Base-by-base conservation (phyloP, 92 coral and sea anemone genomes). In the Virgularia gustaviana region DNA sequence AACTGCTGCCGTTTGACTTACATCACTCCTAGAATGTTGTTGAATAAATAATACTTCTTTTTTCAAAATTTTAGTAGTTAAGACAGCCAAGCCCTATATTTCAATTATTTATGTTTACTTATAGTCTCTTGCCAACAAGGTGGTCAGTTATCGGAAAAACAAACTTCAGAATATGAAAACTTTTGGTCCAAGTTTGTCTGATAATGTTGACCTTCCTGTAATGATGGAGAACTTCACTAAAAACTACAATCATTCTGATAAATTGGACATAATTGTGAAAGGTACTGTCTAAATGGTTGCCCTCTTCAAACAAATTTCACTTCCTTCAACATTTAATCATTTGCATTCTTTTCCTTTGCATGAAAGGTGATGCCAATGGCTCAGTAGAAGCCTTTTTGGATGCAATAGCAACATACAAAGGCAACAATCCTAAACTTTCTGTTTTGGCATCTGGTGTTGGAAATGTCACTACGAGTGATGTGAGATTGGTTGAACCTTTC, bases 361-460 rank as follows among this genome's bases (percentile, higher is more conserved):
- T n/a, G n/a, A 12, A 37, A 91, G 97, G 89, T 60, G 97, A 91
- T 57, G 97, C 86, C 6, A 78, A 86, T 66, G 97, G 97, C 24
- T 91, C 97, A 9, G 79, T 91, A 52, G 97, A 91, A 54, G 97
- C 97, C 2, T 81, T 91, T 11, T 30, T 79, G 36, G 96, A 91
- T 73, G 97, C 97, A 5, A 53, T 91, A 34, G 81, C 84, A 71
- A 91, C 96, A 2, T 91, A 91, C 84, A 91, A 70, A 65, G 90
- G 89, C 19, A 78, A 79, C 19, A 83, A 67, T 51, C 76, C 90
- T 42, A 86, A 87, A 70, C 49, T 91, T 52, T 89, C 81, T 28
- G 81, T 91, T 7, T 66, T 91, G 11, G 77, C 80, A 30, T 74
- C 92, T 24, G 89, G 81, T 11, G 97, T 91, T 37, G 97, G 97